Evolutionary conservation across 1,140 invertebrate species (phyloP).

Genomic region (Cotesia vestalis): DNA sequence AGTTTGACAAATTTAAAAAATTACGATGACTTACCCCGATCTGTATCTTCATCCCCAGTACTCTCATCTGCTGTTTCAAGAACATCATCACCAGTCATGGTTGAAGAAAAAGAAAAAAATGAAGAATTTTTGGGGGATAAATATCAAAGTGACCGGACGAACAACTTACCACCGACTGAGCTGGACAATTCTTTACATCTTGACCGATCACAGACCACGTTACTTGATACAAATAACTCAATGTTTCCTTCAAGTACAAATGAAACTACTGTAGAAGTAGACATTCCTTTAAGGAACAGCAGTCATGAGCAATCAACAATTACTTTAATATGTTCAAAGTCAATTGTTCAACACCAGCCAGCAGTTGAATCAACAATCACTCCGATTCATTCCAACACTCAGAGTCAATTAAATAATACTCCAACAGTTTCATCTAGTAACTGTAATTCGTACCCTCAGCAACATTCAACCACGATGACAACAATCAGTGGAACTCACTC

Average conservation of each 20-base stretch:
- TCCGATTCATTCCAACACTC: background rate
- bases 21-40: background rate
- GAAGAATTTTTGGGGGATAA: background rate
- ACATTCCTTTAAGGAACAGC: too few species aligned
- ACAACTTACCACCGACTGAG: background rate
- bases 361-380: background rate
- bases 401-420: background rate
- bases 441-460: background rate
- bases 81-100: background rate
- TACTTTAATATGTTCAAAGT: too few species aligned
- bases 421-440: background rate
- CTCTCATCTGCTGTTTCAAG: background rate
- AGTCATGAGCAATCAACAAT: too few species aligned
- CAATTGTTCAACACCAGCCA: background rate
- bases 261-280: too few species aligned
- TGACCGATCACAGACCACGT: background rate
- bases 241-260: background rate
- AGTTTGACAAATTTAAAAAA: background rate
- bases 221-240: conserved; percentile 1
- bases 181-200: background rate
- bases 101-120: conserved; percentile 5
- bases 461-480: background rate
- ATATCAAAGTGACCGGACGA: background rate
- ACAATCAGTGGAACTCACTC: background rate
- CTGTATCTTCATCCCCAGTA: background rate